Percentiles rank a stretch among this genome's conserved stretches.
Evolutionary conservation across 2,797 vertebrate genomes (phyloP).

Genomic region (Champsocephalus esox): DNA sequence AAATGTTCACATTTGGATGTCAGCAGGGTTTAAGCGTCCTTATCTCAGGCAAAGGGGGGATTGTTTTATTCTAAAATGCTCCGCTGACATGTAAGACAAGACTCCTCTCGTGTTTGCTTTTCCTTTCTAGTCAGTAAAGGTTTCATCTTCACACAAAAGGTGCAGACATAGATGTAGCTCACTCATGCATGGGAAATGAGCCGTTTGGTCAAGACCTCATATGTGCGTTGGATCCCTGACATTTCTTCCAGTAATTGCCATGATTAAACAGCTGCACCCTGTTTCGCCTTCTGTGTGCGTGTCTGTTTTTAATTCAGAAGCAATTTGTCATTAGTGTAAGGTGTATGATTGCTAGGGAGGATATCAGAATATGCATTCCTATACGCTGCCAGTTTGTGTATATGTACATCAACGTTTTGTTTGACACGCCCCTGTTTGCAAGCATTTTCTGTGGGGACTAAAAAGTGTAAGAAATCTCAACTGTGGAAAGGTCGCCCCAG

Average conservation of each 20-base stretch:
- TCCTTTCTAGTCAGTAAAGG: constrained; percentile 7
- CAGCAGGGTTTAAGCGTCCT: constrained; percentile 8
- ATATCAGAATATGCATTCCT: constrained; percentile 53
- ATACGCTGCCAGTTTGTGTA: neutral
- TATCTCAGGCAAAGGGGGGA: neutral
- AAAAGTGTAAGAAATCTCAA: constrained; percentile 68
- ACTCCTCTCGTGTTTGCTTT: constrained; percentile 14
- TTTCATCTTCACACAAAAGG: constrained; percentile 21
- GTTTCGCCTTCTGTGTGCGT: constrained; percentile 19
- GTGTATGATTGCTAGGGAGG: constrained; percentile 27
- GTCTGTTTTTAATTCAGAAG: constrained; percentile 42
- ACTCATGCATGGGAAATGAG: constrained; percentile 49
- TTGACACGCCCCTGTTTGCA: neutral
- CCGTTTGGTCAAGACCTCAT: constrained; percentile 36
- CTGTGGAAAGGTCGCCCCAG: constrained; percentile 66
- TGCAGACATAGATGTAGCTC: constrained; percentile 25
- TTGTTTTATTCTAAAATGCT: constrained; percentile 7
- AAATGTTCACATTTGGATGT: neutral
- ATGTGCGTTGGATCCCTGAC: constrained; percentile 69
- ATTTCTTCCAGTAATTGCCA: constrained; percentile 73
- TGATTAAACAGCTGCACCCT: constrained; percentile 37
- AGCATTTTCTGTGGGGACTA: neutral
- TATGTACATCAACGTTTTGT: neutral
- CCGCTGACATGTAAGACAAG: neutral
- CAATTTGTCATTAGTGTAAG: constrained; percentile 41